Percentiles rank a stretch among this genome's conserved stretches.
phyloP scores from a whole-genome alignment of 2,888 invertebrate genomes.

The Eilema caniola region DNA sequence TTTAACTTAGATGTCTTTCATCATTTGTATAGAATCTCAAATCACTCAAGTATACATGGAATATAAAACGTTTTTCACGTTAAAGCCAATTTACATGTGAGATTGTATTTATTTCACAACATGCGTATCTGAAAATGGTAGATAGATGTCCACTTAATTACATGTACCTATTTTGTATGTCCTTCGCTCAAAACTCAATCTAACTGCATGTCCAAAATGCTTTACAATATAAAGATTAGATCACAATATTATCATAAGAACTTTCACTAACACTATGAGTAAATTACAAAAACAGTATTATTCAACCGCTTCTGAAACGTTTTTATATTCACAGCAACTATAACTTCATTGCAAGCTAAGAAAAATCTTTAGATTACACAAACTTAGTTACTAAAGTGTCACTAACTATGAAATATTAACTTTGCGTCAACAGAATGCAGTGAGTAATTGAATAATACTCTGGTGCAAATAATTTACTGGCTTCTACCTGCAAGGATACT shows the following conservation, averaged over 20 bases:
- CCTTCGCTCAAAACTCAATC: too few relatives aligned
- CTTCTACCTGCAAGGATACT: not conserved
- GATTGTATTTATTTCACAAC: not conserved
- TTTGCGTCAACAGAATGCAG: slow-evolving; percentile 55
- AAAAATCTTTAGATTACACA: slow-evolving; percentile 25
- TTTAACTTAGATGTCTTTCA: not conserved
- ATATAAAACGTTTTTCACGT: not conserved
- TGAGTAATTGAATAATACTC: slow-evolving; percentile 57
- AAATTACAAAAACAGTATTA: not conserved
- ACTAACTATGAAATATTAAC: slow-evolving; percentile 59
- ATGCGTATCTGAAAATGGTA: not conserved
- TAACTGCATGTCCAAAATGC: too few relatives aligned
- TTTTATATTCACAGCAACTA: slow-evolving; percentile 25
- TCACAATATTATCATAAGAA: not conserved
- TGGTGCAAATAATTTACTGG: slow-evolving; percentile 45
- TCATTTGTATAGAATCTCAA: not conserved
- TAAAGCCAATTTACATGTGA: not conserved
- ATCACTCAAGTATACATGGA: slow-evolving; percentile 1
- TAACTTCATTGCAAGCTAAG: slow-evolving; percentile 10
- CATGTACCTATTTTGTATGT: too few relatives aligned
- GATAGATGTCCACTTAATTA: not conserved
- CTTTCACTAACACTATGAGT: not conserved
- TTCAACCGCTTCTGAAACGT: not conserved
- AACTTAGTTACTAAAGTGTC: slow-evolving; percentile 46
- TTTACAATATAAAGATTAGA: not conserved